A percentile compares a stretch with the other conserved stretches of the same genome.
phyloP scores from a whole-genome alignment of 2,888 invertebrate species.

The Trachelus iudaicus region DNA sequence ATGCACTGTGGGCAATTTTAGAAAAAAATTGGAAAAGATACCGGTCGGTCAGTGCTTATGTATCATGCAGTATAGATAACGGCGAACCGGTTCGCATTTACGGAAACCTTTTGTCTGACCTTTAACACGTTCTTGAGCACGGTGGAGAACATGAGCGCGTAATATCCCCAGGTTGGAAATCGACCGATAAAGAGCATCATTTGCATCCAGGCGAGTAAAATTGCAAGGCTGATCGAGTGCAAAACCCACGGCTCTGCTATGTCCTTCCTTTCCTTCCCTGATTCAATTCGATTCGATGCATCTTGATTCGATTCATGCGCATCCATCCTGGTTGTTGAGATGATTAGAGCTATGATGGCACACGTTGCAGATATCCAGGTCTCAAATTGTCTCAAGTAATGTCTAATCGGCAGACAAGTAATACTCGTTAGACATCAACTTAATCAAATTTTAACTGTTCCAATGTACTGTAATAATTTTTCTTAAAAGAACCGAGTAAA shows the following conservation, averaged over 20 bases:
- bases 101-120: constrained; percentile 47
- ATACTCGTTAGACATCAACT: neutral
- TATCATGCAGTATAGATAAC: neutral
- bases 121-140: constrained; percentile 69
- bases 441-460: neutral
- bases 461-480: neutral
- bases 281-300: neutral
- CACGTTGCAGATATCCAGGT: constrained; percentile 63
- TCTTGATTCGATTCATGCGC: neutral
- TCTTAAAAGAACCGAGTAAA: neutral
- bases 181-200: constrained; percentile 69
- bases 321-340: constrained; percentile 39
- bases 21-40: neutral
- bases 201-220: constrained; percentile 69
- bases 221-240: constrained; percentile 63
- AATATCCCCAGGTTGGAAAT: constrained; percentile 69
- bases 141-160: constrained; percentile 70
- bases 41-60: neutral
- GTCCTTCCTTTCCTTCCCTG: constrained; percentile 19
- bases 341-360: constrained; percentile 54
- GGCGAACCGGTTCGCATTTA: neutral
- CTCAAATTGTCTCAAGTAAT: constrained; percentile 62
- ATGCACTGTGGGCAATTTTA: neutral
- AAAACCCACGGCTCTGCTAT: constrained; percentile 56
- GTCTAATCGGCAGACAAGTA: constrained; percentile 26